Percentiles rank a stretch among this genome's conserved stretches.
These are phyloP conservation scores for Epinotia brunnichana DNA, from an alignment of 2,888 invertebrate species.

Conservation along the genomic window DNA sequence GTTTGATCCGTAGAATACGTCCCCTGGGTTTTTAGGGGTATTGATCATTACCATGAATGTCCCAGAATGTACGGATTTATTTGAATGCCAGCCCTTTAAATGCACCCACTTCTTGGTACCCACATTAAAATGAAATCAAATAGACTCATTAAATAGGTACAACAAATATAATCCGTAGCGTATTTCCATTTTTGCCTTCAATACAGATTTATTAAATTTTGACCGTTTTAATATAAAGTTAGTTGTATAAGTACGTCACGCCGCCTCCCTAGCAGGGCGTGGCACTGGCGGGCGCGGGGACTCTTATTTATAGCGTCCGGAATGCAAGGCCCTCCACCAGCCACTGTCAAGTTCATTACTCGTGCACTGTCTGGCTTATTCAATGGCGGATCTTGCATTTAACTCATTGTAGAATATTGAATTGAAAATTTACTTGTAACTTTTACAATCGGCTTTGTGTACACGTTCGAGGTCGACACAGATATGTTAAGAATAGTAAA, in stretches of 20 bases:
- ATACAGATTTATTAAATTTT: neutral
- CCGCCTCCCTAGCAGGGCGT: constrained; percentile 12
- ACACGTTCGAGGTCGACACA: neutral
- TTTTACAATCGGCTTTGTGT: neutral
- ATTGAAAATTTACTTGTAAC: neutral
- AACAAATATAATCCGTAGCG: too few relatives aligned
- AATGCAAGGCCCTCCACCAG: constrained; percentile 69
- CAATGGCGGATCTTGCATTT: neutral
- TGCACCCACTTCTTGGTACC: too few relatives aligned
- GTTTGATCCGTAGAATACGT: too few relatives aligned
- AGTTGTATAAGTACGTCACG: constrained; percentile 2
- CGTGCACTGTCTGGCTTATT: constrained; percentile 46
- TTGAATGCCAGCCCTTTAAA: too few relatives aligned
- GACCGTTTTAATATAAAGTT: neutral
- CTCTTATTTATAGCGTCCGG: constrained; percentile 60
- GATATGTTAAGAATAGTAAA: neutral
- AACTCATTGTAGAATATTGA: neutral
- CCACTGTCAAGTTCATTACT: constrained; percentile 82
- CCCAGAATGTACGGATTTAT: too few relatives aligned
- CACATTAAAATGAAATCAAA: too few relatives aligned
- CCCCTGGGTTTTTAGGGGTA: too few relatives aligned
- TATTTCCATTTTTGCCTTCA: too few relatives aligned
- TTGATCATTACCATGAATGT: too few relatives aligned
- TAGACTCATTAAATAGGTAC: too few relatives aligned
- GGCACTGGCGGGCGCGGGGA: constrained; percentile 30